These are phyloP conservation scores for Sparus aurata DNA, from an alignment of 2,797 vertebrate species.

Conservation along the genomic window DNA sequence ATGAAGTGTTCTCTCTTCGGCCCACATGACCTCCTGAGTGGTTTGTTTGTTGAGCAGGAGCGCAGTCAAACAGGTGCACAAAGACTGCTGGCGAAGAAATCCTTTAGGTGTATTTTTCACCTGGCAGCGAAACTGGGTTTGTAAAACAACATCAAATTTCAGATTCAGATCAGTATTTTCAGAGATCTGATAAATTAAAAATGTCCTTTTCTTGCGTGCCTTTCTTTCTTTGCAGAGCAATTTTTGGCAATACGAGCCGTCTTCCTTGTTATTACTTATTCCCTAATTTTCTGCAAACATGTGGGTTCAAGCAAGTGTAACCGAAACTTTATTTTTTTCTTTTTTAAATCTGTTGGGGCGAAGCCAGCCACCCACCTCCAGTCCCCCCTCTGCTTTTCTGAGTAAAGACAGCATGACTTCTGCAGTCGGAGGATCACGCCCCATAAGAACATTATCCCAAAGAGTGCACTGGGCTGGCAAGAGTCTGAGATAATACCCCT, in stretches of 20 bases:
- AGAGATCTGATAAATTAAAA: background rate
- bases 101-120: conserved; percentile 9
- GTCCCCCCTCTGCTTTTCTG: conserved; percentile 80
- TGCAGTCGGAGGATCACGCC: conserved; percentile 86
- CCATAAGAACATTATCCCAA: conserved; percentile 90
- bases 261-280: conserved; percentile 47
- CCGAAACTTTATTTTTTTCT: conserved; percentile 53
- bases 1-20: conserved; percentile 60
- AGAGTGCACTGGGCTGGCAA: conserved; percentile 88
- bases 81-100: conserved; percentile 16
- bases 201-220: conserved; percentile 18
- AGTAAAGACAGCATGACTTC: conserved; percentile 90
- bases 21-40: conserved; percentile 50
- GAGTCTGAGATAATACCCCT: conserved; percentile 86
- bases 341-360: conserved; percentile 67
- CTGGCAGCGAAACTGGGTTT: background rate
- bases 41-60: conserved; percentile 55
- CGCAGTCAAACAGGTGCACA: conserved; percentile 51
- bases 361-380: conserved; percentile 78
- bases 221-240: conserved; percentile 14
- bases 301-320: conserved; percentile 64
- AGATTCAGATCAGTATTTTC: background rate
- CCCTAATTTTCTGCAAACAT: conserved; percentile 59
- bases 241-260: conserved; percentile 21
- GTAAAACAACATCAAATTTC: background rate